Conservation (phyloP, 2,888 invertebrate genomes). For the Tholera decimalis region DNA sequence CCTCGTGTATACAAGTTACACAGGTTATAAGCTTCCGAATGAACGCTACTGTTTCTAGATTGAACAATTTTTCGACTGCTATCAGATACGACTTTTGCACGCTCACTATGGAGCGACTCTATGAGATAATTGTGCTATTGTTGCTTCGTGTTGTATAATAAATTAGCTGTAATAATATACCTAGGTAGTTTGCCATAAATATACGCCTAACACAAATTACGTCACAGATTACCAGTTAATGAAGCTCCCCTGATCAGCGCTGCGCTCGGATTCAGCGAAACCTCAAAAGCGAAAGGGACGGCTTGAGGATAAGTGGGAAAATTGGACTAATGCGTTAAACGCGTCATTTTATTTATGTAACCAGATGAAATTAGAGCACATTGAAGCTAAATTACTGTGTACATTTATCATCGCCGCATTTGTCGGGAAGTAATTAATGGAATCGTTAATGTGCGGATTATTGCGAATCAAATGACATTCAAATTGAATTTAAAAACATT, state of each 20-base stretch:
- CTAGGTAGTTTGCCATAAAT: constrained; percentile 35
- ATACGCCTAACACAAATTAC: constrained; percentile 39
- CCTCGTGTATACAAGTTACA: constrained; percentile 20
- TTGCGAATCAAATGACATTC: constrained; percentile 46
- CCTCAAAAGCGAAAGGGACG: constrained; percentile 72
- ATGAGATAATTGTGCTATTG: constrained; percentile 63
- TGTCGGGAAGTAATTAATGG: constrained; percentile 62
- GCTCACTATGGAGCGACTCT: constrained; percentile 35
- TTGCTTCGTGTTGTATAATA: constrained; percentile 60
- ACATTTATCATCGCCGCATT: constrained; percentile 48
- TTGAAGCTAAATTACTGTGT: constrained; percentile 43
- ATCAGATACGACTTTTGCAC: constrained; percentile 37
- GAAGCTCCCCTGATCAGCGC: constrained; percentile 61
- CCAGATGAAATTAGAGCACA: constrained; percentile 55
- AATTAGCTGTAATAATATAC: constrained; percentile 52
- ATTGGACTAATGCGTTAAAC: constrained; percentile 47
- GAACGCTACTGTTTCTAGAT: constrained; percentile 40
- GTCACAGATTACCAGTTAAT: constrained; percentile 36
- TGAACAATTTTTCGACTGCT: constrained; percentile 44
- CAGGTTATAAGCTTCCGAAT: constrained; percentile 44
- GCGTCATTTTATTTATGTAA: constrained; percentile 56
- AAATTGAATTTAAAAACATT: constrained; percentile 34
- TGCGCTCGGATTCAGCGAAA: constrained; percentile 70
- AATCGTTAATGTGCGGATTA: constrained; percentile 38
- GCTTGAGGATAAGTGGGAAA: constrained; percentile 73